These are phyloP conservation scores for Globia sparganii DNA, from an alignment of 2,888 invertebrate species.

Conservation along the genomic window DNA sequence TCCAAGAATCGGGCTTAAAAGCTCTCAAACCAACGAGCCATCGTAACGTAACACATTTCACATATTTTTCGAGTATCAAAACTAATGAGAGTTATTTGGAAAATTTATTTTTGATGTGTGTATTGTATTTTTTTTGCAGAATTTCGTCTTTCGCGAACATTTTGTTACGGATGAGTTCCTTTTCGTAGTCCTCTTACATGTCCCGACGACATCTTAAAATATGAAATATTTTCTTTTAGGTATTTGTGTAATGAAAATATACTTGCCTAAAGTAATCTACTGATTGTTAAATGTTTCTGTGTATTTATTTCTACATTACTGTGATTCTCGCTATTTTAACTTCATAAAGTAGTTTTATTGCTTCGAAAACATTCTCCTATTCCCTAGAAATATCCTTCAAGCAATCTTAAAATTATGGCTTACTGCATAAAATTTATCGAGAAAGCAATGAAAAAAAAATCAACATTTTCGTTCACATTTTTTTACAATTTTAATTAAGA, in stretches of 20 bases:
- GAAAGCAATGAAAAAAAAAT: not conserved
- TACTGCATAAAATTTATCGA: not conserved
- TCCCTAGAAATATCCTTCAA: not conserved
- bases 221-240: conserved; percentile 47
- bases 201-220: conserved; percentile 39
- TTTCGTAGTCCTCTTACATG: conserved; percentile 49
- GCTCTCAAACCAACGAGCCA: conserved; percentile 41
- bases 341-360: conserved; percentile 1
- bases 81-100: conserved; percentile 59
- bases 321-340: not conserved
- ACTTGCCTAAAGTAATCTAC: conserved; percentile 24
- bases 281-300: conserved; percentile 17
- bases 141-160: conserved; percentile 48
- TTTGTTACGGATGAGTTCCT: conserved; percentile 53
- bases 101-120: conserved; percentile 44
- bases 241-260: conserved; percentile 48
- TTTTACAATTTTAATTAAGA: conserved; percentile 58
- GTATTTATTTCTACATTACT: conserved; percentile 4
- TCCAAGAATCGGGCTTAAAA: conserved; percentile 25
- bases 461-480: conserved; percentile 4
- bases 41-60: conserved; percentile 40
- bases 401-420: not conserved
- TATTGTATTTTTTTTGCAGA: conserved; percentile 42
- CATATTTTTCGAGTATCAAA: conserved; percentile 48
- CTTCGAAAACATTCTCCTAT: not conserved